Conservation (phyloP, 2,797 vertebrate genomes). For the Acestrorhynchus altus region DNA sequence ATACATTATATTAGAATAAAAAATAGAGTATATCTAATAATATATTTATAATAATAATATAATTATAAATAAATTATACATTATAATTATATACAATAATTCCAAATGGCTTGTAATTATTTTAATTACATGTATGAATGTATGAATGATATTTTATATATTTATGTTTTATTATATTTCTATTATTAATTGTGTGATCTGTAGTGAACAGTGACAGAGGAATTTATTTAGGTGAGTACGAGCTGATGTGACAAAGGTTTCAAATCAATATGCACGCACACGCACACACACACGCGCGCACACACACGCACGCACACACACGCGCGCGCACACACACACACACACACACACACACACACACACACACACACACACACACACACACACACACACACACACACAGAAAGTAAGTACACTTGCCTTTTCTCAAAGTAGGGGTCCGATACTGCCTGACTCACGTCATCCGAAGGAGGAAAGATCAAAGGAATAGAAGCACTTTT, state of each 20-base stretch:
- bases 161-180: no score
- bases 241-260: constrained; percentile 33
- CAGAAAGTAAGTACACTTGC: constrained; percentile 22
- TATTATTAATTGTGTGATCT: no score
- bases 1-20: no score
- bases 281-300: constrained; percentile 3
- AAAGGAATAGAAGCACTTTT: not conserved
- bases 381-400: constrained; percentile 13
- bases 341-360: constrained; percentile 14
- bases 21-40: no score
- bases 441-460: constrained; percentile 1
- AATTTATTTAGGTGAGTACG: constrained; percentile 46
- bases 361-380: constrained; percentile 10
- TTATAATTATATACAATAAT: no score
- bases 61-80: no score
- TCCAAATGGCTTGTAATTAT: no score
- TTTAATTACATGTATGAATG: no score
- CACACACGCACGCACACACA: constrained; percentile 10
- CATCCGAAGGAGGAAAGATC: constrained; percentile 8
- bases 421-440: constrained; percentile 3
- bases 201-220: constrained; percentile 25
- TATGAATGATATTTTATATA: no score
- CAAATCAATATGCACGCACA: constrained; percentile 42
- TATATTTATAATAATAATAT: no score
- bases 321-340: constrained; percentile 20